Evolutionary conservation across 2,113 vertebrate species (phyloP).

Genomic region (Corvus hawaiiensis): DNA sequence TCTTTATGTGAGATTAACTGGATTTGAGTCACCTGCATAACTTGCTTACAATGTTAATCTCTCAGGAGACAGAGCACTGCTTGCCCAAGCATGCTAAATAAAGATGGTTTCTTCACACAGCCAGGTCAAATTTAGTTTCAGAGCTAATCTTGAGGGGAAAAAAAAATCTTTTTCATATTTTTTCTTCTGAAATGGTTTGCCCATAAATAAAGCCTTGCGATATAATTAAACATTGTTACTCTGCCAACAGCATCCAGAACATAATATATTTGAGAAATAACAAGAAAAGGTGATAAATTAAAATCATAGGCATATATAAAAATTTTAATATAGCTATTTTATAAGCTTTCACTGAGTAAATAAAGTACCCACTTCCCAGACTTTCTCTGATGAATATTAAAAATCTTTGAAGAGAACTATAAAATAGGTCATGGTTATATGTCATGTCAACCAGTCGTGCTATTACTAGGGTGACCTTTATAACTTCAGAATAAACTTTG

Average conservation of each 20-base stretch:
- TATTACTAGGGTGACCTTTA: conserved; percentile 24
- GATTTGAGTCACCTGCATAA: conserved; percentile 76
- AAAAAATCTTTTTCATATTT: neutral
- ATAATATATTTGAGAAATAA: conserved; percentile 16
- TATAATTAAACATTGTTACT: conserved; percentile 19
- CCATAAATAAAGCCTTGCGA: neutral
- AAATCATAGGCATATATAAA: conserved; percentile 12
- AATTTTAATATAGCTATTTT: conserved; percentile 26
- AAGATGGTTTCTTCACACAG: conserved; percentile 26
- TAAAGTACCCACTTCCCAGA: conserved; percentile 2
- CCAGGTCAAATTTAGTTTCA: conserved; percentile 45
- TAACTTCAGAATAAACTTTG: conserved; percentile 51
- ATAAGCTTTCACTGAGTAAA: conserved; percentile 34
- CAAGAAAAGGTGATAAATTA: conserved; percentile 16
- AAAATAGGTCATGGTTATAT: conserved; percentile 39
- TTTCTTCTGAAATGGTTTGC: neutral
- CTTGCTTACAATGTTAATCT: conserved; percentile 71
- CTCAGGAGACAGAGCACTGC: conserved; percentile 52
- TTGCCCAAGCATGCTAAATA: conserved; percentile 36
- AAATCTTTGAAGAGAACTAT: conserved; percentile 27
- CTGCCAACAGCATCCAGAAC: conserved; percentile 8
- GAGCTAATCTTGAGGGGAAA: neutral
- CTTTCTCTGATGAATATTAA: conserved; percentile 35
- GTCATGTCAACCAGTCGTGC: neutral
- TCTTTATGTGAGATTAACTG: conserved; percentile 71